Evolutionary conservation across 2,888 invertebrate species (phyloP).

Genomic region (Agrilus biguttatus): DNA sequence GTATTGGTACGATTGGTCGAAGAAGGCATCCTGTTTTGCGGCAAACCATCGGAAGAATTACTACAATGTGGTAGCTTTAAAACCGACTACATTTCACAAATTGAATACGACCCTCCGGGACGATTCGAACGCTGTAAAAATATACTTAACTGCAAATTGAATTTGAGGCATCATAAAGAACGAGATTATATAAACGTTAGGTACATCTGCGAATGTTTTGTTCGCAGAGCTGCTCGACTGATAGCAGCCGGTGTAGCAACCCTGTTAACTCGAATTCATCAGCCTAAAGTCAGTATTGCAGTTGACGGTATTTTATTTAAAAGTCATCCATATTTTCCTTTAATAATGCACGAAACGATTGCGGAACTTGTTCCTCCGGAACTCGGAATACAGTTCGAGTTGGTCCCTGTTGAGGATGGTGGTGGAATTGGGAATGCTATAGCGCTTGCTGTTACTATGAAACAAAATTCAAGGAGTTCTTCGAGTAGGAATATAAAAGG

Average conservation of each 20-base stretch:
- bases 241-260: conserved; percentile 77
- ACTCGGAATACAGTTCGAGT: conserved; percentile 65
- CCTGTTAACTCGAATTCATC: conserved; percentile 74
- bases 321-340: conserved; percentile 87
- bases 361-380: conserved; percentile 53
- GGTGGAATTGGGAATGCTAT: conserved; percentile 82
- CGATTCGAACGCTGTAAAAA: conserved; percentile 57
- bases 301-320: conserved; percentile 90
- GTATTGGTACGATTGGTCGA: conserved; percentile 65
- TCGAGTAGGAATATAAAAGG: no score
- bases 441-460: conserved; percentile 77
- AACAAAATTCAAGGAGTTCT: background rate
- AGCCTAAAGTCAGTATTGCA: conserved; percentile 75
- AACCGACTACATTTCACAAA: conserved; percentile 93
- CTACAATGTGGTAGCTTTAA: conserved; percentile 68
- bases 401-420: conserved; percentile 84
- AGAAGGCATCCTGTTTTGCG: conserved; percentile 63
- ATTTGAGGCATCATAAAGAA: conserved; percentile 60
- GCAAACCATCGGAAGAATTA: conserved; percentile 58
- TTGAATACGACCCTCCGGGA: conserved; percentile 70
- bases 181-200: conserved; percentile 80
- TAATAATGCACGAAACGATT: conserved; percentile 80
- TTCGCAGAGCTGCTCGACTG: conserved; percentile 76
- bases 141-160: conserved; percentile 66
- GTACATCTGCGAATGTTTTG: conserved; percentile 77